Conservation (phyloP, 2,888 invertebrate genomes). For the Ceramica pisi region DNA sequence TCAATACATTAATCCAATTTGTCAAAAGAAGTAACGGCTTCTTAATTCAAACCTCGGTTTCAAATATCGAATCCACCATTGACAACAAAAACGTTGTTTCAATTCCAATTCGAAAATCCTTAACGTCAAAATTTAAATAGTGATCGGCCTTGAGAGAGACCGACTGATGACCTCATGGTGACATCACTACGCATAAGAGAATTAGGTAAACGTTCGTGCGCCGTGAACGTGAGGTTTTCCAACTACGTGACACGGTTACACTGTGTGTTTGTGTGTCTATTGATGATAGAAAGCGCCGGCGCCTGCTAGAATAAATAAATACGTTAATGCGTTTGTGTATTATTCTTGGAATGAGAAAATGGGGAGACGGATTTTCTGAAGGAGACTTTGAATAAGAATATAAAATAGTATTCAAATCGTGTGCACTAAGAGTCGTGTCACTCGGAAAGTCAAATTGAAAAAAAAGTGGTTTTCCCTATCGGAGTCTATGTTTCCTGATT, state of each 20-base stretch:
- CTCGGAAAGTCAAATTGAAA: neutral
- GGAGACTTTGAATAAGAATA: neutral
- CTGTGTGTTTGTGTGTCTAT: constrained; percentile 29
- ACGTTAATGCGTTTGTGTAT: constrained; percentile 35
- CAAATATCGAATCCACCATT: constrained; percentile 15
- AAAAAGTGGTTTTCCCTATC: neutral
- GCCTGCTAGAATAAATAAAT: constrained; percentile 49
- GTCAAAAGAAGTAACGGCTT: neutral
- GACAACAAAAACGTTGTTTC: constrained; percentile 31
- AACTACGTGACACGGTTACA: constrained; percentile 54
- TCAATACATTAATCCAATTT: neutral
- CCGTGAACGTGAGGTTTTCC: constrained; percentile 46
- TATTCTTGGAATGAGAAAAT: constrained; percentile 35
- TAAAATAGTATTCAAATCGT: neutral
- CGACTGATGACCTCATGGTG: constrained; percentile 67
- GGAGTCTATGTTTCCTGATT: neutral
- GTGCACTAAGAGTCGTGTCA: neutral
- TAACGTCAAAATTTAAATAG: constrained; percentile 60
- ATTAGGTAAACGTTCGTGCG: constrained; percentile 65
- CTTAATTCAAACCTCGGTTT: constrained; percentile 1
- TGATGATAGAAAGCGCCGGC: constrained; percentile 58
- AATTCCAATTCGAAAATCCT: constrained; percentile 40
- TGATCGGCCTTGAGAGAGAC: constrained; percentile 65
- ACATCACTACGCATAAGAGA: constrained; percentile 69
- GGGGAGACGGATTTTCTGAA: neutral